Evolutionary conservation across 2,113 vertebrate species (phyloP).

Genomic region (Stegostoma tigrinum): DNA sequence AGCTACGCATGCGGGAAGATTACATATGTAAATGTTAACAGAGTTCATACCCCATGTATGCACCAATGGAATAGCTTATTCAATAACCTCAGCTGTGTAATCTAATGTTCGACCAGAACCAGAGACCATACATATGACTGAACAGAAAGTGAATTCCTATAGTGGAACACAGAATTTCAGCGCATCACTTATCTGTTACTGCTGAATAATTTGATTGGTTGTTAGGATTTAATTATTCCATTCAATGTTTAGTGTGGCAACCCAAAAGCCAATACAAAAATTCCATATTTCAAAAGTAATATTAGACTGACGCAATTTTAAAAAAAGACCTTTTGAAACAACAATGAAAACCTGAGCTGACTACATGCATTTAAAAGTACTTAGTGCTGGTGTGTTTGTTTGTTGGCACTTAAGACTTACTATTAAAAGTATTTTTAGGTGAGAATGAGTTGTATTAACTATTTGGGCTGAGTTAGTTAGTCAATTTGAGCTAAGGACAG

Average conservation of each 20-base stretch:
- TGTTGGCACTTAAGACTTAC: background rate
- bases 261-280: background rate
- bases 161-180: background rate
- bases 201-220: background rate
- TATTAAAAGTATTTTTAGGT: background rate
- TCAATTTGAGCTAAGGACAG: background rate
- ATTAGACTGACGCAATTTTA: background rate
- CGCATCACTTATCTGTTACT: background rate
- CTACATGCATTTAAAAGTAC: background rate
- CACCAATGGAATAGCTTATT: background rate
- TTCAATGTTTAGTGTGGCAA: background rate
- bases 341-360: background rate
- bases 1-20: background rate
- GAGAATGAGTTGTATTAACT: background rate
- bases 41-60: background rate
- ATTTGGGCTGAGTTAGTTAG: background rate
- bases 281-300: background rate
- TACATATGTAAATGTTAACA: background rate
- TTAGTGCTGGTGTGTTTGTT: background rate
- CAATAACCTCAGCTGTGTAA: background rate
- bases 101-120: background rate
- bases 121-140: background rate
- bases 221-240: background rate
- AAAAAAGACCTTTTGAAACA: background rate
- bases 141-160: background rate